Evolutionary conservation across 2,113 vertebrate species (phyloP).

Genomic region (Dissostichus mawsoni): DNA sequence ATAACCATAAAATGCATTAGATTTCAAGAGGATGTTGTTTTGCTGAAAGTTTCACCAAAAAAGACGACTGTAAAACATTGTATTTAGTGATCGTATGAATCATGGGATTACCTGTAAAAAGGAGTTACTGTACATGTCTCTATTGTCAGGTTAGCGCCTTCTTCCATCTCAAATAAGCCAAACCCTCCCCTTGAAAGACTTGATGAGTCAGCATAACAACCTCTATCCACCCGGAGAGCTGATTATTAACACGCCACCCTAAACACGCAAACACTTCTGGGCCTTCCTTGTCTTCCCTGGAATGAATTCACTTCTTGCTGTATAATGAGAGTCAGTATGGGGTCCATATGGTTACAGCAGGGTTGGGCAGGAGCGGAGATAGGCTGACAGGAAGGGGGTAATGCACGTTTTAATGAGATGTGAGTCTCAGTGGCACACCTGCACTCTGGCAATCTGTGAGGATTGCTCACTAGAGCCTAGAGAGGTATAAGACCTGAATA

Average conservation of each 20-base stretch:
- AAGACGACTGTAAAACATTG: no score
- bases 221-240: slow-evolving; percentile 45
- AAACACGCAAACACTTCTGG: slow-evolving; percentile 59
- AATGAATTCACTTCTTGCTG: slow-evolving; percentile 77
- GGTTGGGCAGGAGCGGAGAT: slow-evolving; percentile 52
- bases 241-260: slow-evolving; percentile 63
- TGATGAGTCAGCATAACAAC: slow-evolving; percentile 56
- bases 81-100: no score
- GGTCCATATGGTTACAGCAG: slow-evolving; percentile 81
- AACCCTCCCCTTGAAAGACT: slow-evolving; percentile 9
- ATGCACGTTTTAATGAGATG: slow-evolving; percentile 82
- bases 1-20: neutral
- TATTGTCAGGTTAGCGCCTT: neutral
- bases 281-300: slow-evolving; percentile 58
- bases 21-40: no score
- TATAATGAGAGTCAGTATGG: slow-evolving; percentile 83
- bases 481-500: slow-evolving; percentile 49
- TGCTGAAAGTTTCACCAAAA: no score
- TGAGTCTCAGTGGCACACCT: slow-evolving; percentile 74
- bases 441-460: slow-evolving; percentile 64
- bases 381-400: slow-evolving; percentile 61
- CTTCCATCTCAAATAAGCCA: slow-evolving; percentile 13
- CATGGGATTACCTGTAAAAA: no score
- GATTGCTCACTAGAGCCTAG: slow-evolving; percentile 64
- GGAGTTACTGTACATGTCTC: no score